These are phyloP conservation scores for Rhodinocichla rosea DNA, from an alignment of 2,113 vertebrate genomes.

Conservation along the genomic window DNA sequence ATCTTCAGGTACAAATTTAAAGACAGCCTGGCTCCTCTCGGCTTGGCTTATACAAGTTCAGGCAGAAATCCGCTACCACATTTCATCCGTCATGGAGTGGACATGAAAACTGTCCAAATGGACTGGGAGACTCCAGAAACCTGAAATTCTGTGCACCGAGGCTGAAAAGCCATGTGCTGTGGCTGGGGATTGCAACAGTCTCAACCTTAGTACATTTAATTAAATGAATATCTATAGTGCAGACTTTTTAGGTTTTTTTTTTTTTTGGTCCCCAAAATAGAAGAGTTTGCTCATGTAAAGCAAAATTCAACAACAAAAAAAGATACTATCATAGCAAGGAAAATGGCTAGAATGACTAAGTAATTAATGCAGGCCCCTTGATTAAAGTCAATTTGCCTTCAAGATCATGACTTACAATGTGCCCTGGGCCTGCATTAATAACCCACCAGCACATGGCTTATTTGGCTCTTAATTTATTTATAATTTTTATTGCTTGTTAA, in stretches of 20 bases:
- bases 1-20: background rate
- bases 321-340: background rate
- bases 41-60: background rate
- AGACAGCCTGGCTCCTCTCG: background rate
- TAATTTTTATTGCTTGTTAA: constrained; percentile 48
- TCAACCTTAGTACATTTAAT: background rate
- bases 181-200: background rate
- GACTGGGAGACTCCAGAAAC: background rate
- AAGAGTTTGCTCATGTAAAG: background rate
- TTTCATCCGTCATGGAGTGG: background rate
- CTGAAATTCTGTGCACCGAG: background rate
- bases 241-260: background rate
- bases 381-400: constrained; percentile 69
- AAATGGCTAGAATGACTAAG: constrained; percentile 23
- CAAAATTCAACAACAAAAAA: background rate
- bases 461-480: constrained; percentile 64
- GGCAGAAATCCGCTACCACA: background rate
- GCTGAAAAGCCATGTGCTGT: background rate
- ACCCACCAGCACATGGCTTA: constrained; percentile 38
- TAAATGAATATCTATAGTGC: background rate
- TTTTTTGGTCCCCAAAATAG: background rate
- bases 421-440: constrained; percentile 58
- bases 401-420: constrained; percentile 42
- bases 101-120: background rate
- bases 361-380: constrained; percentile 60